Percentiles rank a stretch among this genome's conserved stretches.
phyloP scores from a whole-genome alignment of 2,113 vertebrate species.

The Microcebus tavaratra region DNA sequence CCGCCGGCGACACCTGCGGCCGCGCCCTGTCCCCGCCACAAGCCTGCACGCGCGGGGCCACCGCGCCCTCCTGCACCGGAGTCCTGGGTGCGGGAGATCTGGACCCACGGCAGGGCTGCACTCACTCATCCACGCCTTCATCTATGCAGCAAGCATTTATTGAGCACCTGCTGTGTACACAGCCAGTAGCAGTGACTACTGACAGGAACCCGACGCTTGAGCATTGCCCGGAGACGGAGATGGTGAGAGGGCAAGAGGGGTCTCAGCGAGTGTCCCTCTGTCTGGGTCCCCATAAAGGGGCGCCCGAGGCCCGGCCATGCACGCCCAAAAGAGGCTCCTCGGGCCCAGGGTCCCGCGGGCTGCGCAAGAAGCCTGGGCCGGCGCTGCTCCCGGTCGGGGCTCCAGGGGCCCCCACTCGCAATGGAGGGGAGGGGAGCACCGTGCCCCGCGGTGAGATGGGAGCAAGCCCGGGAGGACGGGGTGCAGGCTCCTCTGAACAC shows the following conservation, averaged over 20 bases:
- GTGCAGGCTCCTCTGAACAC: too few relatives aligned
- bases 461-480: too few relatives aligned
- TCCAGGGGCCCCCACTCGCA: too few relatives aligned
- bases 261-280: not conserved
- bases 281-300: too few relatives aligned
- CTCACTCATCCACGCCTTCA: not conserved
- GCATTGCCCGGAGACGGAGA: not conserved
- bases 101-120: fast-evolving
- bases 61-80: fast-evolving
- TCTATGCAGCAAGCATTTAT: not conserved
- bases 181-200: not conserved
- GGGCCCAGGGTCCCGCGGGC: too few relatives aligned
- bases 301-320: too few relatives aligned
- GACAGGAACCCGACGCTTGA: not conserved
- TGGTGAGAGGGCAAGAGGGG: not conserved
- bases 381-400: too few relatives aligned
- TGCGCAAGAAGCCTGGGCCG: too few relatives aligned
- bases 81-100: not conserved
- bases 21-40: not conserved
- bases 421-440: too few relatives aligned
- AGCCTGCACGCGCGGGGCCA: fast-evolving
- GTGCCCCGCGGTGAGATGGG: too few relatives aligned
- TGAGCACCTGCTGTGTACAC: not conserved
- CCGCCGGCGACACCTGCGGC: not conserved
- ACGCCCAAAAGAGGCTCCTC: too few relatives aligned